A percentile compares a stretch with the other conserved stretches of the same genome.
Evolutionary conservation across 2,797 vertebrate species (phyloP).

Genomic region (Aulostomus chinensis): DNA sequence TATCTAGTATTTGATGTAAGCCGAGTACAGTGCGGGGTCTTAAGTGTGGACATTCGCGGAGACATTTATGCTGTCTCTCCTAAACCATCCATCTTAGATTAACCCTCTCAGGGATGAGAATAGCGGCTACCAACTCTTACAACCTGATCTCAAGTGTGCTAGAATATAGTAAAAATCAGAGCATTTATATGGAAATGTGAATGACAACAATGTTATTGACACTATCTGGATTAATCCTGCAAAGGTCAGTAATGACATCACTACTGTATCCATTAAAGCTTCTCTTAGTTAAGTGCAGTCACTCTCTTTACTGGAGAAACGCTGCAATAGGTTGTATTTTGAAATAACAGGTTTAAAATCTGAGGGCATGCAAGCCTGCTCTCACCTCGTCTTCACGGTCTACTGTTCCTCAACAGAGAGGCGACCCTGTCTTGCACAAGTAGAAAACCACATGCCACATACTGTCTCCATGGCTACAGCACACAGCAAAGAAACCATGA

Average conservation of each 20-base stretch:
- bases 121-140: too few relatives aligned
- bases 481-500: conserved; percentile 67
- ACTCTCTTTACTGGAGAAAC: not conserved
- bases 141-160: too few relatives aligned
- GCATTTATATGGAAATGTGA: too few relatives aligned
- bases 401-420: conserved; percentile 35
- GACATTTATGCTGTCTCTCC: conserved; percentile 2
- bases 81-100: conserved; percentile 1
- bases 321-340: too few relatives aligned
- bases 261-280: not conserved
- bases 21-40: not conserved
- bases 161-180: too few relatives aligned
- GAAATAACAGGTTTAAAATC: not conserved
- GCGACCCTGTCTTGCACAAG: conserved; percentile 50
- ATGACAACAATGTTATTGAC: not conserved
- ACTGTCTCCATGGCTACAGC: conserved; percentile 77
- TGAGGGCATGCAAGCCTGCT: conserved; percentile 4
- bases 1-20: conserved; percentile 1
- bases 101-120: conserved; percentile 4
- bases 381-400: conserved; percentile 26
- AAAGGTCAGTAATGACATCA: not conserved
- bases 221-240: not conserved
- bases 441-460: conserved; percentile 70
- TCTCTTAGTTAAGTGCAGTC: not conserved
- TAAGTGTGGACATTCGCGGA: conserved; percentile 7